A percentile compares a stretch with the other conserved stretches of the same genome.
Evolutionary conservation across 2,113 vertebrate genomes (phyloP).

Genomic region (Dromas ardeola): DNA sequence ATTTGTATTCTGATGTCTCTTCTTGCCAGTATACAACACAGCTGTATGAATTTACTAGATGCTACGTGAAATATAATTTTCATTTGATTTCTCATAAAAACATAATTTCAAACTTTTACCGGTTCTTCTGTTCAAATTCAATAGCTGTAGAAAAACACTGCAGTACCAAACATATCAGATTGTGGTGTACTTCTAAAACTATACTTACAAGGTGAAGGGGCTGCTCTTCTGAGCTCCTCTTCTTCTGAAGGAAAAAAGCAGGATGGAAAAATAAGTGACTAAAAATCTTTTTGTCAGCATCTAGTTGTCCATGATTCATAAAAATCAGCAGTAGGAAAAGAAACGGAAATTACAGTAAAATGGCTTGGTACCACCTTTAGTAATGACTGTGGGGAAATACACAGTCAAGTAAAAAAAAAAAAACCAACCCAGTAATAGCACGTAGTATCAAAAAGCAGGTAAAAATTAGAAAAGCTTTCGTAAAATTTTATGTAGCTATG

Average conservation of each 20-base stretch:
- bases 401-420: not conserved
- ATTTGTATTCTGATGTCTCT: not conserved
- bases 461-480: not conserved
- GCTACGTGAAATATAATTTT: not conserved
- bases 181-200: slow-evolving; percentile 46
- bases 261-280: slow-evolving; percentile 67
- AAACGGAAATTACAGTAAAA: slow-evolving; percentile 16
- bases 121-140: not conserved
- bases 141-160: not conserved
- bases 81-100: not conserved
- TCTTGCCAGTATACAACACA: not conserved
- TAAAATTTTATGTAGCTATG: not conserved
- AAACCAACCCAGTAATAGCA: not conserved
- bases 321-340: slow-evolving; percentile 40
- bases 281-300: slow-evolving; percentile 33
- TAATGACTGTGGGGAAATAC: not conserved
- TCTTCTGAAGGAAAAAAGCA: slow-evolving; percentile 79
- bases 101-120: not conserved
- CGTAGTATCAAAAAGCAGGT: not conserved
- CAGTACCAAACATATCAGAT: not conserved
- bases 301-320: slow-evolving; percentile 37
- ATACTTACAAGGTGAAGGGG: slow-evolving; percentile 82
- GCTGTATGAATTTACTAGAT: not conserved
- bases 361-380: slow-evolving; percentile 9
- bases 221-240: slow-evolving; percentile 83